Evolutionary conservation across 2,888 invertebrate species (phyloP).

Genomic region (Fragum fragum): DNA sequence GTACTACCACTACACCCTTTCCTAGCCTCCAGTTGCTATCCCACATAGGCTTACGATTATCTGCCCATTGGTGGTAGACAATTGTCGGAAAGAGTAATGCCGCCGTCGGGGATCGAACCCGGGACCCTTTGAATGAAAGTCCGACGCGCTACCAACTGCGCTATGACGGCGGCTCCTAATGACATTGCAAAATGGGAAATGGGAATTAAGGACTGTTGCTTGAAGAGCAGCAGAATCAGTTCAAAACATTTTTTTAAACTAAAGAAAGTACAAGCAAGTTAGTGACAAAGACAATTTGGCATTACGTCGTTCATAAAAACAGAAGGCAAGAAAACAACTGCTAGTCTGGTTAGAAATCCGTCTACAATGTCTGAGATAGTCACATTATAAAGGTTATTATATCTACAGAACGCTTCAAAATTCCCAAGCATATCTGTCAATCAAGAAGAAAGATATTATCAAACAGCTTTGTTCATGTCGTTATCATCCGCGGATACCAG

Average conservation of each 20-base stretch:
- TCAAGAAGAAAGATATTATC: background rate
- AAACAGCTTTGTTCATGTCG: background rate
- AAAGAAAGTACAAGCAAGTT: constrained; percentile 7
- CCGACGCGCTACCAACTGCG: no score
- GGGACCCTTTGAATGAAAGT: no score
- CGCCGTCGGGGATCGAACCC: no score
- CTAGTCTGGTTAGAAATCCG: no score
- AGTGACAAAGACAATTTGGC: background rate
- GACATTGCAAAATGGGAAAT: constrained; percentile 11
- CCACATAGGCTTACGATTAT: no score
- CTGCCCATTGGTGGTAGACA: no score
- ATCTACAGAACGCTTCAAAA: background rate
- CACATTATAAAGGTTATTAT: constrained; percentile 14
- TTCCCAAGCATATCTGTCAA: constrained; percentile 1
- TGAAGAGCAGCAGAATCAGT: constrained; percentile 2
- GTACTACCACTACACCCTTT: no score
- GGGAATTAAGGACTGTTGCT: background rate
- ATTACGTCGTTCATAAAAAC: background rate
- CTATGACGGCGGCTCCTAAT: no score
- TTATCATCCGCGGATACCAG: constrained; percentile 7
- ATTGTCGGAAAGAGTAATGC: no score
- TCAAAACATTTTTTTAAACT: constrained; percentile 5
- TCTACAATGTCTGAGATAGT: background rate
- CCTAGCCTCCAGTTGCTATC: no score
- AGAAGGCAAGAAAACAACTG: background rate